phyloP scores from a whole-genome alignment of 2,797 vertebrate species.

The Sebastes hopkinsi region DNA sequence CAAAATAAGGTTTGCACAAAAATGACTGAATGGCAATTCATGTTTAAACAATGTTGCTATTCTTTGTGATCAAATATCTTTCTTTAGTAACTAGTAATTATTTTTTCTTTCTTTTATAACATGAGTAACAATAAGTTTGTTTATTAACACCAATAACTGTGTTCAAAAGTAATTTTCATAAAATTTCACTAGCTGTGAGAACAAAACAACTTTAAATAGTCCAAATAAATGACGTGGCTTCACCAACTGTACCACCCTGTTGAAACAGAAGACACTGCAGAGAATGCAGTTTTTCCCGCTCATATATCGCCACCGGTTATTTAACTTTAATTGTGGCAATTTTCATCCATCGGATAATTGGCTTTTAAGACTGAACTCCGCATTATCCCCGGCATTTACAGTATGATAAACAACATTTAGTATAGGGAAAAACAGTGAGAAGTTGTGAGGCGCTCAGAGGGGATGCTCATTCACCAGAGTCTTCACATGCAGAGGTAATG shows the following conservation, averaged over 20 bases:
- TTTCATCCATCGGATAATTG: constrained; percentile 20
- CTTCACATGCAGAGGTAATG: neutral
- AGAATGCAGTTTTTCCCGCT: neutral
- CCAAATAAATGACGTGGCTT: neutral
- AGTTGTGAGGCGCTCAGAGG: neutral
- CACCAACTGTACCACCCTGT: neutral
- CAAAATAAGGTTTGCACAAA: neutral
- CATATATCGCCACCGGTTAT: neutral
- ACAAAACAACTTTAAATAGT: neutral
- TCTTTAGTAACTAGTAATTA: neutral
- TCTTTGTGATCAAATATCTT: neutral
- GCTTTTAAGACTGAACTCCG: neutral
- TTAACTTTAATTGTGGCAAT: constrained; percentile 19
- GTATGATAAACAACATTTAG: constrained; percentile 21
- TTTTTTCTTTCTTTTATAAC: neutral
- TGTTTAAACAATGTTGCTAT: neutral
- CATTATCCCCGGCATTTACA: neutral
- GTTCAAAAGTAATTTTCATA: neutral
- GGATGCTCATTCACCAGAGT: neutral
- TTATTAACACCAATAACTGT: neutral
- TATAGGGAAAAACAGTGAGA: neutral
- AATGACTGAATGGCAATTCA: neutral
- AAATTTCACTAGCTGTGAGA: neutral
- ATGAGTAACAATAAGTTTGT: neutral
- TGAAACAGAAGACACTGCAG: neutral